These are phyloP conservation scores for Mustelus asterias DNA, from an alignment of 2,113 vertebrate species.

Conservation along the genomic window DNA sequence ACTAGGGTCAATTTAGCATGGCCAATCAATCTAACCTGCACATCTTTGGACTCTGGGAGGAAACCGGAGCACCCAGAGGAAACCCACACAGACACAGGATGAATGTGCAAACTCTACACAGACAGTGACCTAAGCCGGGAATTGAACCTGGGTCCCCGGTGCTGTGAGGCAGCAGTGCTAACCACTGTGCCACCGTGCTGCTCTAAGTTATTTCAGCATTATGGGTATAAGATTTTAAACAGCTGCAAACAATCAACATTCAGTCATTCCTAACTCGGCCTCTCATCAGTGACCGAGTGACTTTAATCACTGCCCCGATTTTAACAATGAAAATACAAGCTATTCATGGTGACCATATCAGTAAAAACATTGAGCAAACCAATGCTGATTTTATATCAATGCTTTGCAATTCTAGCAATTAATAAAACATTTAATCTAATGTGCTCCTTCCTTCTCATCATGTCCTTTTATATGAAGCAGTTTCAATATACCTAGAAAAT, in stretches of 20 bases:
- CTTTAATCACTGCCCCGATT: neutral
- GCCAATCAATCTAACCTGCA: no score
- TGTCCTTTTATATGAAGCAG: neutral
- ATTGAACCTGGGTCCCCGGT: no score
- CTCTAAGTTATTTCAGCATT: neutral
- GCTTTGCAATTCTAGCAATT: neutral
- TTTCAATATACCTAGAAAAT: neutral
- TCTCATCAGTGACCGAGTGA: neutral
- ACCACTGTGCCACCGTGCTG: no score
- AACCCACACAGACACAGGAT: no score
- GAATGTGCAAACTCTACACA: no score
- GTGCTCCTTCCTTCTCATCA: neutral
- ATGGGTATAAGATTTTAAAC: neutral
- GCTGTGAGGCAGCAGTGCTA: no score
- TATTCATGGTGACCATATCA: no score
- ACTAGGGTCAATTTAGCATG: no score
- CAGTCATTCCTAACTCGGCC: neutral
- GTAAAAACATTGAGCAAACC: neutral
- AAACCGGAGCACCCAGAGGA: no score
- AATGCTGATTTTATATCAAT: neutral
- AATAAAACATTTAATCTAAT: neutral
- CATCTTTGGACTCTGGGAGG: no score
- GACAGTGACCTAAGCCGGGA: no score
- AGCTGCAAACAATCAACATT: neutral
- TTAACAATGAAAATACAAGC: neutral